These are phyloP conservation scores for Eupithecia subumbrata DNA, from an alignment of 2,888 invertebrate genomes.

Conservation along the genomic window DNA sequence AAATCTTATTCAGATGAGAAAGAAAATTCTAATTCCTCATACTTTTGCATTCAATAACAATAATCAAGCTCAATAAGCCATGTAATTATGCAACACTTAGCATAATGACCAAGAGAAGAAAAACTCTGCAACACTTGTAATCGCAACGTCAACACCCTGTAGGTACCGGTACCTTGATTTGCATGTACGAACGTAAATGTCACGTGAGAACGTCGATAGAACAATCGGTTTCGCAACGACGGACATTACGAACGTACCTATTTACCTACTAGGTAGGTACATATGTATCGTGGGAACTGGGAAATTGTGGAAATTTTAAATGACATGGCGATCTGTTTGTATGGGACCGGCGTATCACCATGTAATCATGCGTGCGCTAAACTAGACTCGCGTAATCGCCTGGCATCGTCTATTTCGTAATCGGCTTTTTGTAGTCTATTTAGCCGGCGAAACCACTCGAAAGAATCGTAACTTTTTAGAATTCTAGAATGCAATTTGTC, in stretches of 20 bases:
- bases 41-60: slow-evolving; percentile 14
- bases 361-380: slow-evolving; percentile 45
- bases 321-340: slow-evolving; percentile 47
- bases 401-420: slow-evolving; percentile 20
- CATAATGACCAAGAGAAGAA: slow-evolving; percentile 29
- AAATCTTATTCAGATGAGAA: slow-evolving; percentile 4
- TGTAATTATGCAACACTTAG: slow-evolving; percentile 28
- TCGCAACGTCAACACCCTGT: slow-evolving; percentile 36
- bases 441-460: not conserved
- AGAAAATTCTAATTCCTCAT: not conserved
- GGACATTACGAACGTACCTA: slow-evolving; percentile 34
- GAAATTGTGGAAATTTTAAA: slow-evolving; percentile 51
- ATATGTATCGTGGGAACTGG: slow-evolving; percentile 50
- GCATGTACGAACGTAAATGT: slow-evolving; percentile 46
- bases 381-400: slow-evolving; percentile 8
- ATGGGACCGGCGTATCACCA: slow-evolving; percentile 37
- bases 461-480: not conserved
- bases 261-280: slow-evolving; percentile 11
- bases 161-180: slow-evolving; percentile 35
- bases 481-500: slow-evolving; percentile 2
- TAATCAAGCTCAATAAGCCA: slow-evolving; percentile 10
- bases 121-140: slow-evolving; percentile 41
- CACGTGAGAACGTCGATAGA: slow-evolving; percentile 49
- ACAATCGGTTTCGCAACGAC: slow-evolving; percentile 49
- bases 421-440: not conserved